phyloP scores from a whole-genome alignment of 35 echinoderm and acorn worm species.

The Lytechinus pictus region DNA sequence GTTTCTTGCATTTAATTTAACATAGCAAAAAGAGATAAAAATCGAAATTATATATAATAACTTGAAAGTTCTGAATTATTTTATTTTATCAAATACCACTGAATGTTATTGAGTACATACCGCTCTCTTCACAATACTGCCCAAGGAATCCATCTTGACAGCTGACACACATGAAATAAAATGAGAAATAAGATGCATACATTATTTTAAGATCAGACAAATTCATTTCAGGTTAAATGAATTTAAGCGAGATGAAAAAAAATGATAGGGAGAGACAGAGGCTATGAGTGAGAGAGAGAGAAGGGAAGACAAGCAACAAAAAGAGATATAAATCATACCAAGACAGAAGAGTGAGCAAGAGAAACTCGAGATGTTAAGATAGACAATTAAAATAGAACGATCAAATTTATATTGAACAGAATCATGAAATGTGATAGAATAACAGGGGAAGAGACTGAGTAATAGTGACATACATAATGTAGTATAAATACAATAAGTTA shows the following conservation, averaged over 20 bases:
- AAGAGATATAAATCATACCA: background rate
- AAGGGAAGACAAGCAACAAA: background rate
- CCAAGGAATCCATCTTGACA: conserved; percentile 68
- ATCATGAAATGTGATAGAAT: background rate
- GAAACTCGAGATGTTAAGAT: too few relatives aligned
- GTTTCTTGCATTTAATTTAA: background rate
- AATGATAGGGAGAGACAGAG: background rate
- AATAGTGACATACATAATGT: background rate
- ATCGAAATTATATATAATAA: background rate
- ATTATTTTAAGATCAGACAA: background rate
- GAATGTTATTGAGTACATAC: conserved; percentile 33
- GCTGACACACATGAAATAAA: conserved; percentile 51
- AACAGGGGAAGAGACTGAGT: background rate
- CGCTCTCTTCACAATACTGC: conserved; percentile 71
- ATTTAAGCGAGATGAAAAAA: background rate
- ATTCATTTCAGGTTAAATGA: background rate
- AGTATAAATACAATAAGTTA: background rate
- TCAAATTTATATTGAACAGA: background rate
- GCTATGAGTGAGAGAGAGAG: background rate
- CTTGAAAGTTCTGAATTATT: background rate
- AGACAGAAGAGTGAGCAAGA: too few relatives aligned
- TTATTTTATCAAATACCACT: background rate
- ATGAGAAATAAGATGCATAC: background rate
- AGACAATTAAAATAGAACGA: background rate
- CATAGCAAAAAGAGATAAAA: background rate